phyloP scores from a whole-genome alignment of 2,888 invertebrate genomes.

The Busseola fusca region DNA sequence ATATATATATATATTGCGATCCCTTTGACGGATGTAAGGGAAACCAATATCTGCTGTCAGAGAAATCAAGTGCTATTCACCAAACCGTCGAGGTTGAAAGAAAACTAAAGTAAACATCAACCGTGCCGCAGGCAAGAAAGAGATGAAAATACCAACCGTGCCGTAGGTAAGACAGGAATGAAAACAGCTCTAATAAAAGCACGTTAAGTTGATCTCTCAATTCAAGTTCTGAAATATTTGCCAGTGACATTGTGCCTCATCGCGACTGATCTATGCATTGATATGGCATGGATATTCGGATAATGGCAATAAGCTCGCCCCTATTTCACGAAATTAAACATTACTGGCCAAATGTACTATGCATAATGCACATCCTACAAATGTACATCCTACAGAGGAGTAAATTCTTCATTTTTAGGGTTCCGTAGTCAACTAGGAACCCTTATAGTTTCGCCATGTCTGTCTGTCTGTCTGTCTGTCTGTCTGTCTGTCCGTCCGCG shows the following conservation, averaged over 20 bases:
- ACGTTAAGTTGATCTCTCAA: too few relatives aligned
- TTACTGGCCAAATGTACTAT: neutral
- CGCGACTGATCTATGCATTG: too few relatives aligned
- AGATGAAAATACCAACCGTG: neutral
- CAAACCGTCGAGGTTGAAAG: neutral
- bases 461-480: too few relatives aligned
- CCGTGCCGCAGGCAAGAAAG: neutral
- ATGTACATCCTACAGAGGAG: too few relatives aligned
- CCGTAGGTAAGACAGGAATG: too few relatives aligned
- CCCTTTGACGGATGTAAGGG: neutral
- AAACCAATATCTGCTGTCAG: constrained; percentile 4
- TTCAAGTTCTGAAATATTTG: neutral
- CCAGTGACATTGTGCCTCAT: neutral
- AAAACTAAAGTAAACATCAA: neutral
- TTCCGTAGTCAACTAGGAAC: too few relatives aligned
- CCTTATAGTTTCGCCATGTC: too few relatives aligned
- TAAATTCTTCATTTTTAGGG: too few relatives aligned
- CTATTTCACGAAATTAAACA: neutral
- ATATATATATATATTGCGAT: neutral
- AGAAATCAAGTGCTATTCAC: constrained; percentile 9
- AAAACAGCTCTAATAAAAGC: neutral
- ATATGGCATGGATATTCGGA: neutral
- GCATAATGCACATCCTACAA: too few relatives aligned
- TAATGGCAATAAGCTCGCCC: neutral
- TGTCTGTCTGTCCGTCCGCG: too few relatives aligned